Base-by-base conservation (phyloP, 2,888 invertebrate genomes). In the Synergus japonicus region DNA sequence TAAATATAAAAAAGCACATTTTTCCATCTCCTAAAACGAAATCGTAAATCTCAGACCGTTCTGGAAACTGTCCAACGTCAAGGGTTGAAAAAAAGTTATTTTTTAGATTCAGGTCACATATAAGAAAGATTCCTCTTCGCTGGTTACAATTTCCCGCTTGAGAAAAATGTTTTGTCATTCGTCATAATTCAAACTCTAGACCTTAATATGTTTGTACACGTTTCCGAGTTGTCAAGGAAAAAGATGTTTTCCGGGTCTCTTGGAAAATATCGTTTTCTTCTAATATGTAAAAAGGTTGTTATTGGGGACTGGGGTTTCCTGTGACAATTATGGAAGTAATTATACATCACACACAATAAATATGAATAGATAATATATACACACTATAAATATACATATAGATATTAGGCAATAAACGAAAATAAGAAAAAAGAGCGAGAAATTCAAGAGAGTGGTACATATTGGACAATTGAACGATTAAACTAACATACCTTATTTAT, bases 391-490 rank as follows among this genome's bases (percentile, higher is more conserved):
- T 54, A 54, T 54, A 3, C 0, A 18, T 8, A 58, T 18, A 37
- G 5, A 7, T 7, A 37, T 37, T 37, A 37, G 37, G 5, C 0
- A 5, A 37, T 37, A 7, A 5, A 58, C 54, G 1, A 54, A 1
- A 54, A 8, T 0, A 58, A 58, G 54, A 58, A 58, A 18, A 58
- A 58, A 58, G 54, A 18, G 54, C n/a, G 9, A 18, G 7, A 58
- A 8, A 9, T 58, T 58, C 9, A 18, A 58, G 5, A 58, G 18
- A 58, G 54, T 58, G 54, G 54, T 58, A 58, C 54, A 58, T 58
- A 58, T 58, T 18, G 54, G 54, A 58, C n/a, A 58, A 58, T 58
- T 58, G n/a, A 58, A 58, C 54, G 54, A 18, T 58, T 58, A 9
- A 58, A 18, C 18, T n/a, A 58, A 58, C 54, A 9, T 58, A 58